Conservation (phyloP, 1,140 invertebrate species). For the Chironomus striatipennis region DNA sequence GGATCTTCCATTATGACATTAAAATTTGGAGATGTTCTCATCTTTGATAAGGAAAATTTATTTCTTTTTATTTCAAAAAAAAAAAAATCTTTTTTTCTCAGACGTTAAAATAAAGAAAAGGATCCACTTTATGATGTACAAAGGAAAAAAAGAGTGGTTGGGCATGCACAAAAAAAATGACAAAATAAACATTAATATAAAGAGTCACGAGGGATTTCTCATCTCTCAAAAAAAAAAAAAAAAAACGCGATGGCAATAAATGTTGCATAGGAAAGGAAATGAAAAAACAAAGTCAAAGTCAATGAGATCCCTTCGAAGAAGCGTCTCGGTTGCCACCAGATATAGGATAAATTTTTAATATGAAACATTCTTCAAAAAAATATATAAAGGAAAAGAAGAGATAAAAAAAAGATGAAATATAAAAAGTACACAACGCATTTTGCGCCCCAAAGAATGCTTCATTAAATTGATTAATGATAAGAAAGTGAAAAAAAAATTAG, state of each 20-base stretch:
- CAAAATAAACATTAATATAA: constrained; percentile 11
- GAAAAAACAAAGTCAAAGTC: not conserved
- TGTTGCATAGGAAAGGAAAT: not conserved
- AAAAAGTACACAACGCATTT: not conserved
- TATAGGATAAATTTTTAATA: not conserved
- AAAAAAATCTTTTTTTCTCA: too few relatives aligned
- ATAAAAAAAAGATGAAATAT: not conserved
- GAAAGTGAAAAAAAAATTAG: not conserved
- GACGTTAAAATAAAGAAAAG: too few relatives aligned
- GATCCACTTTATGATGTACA: not conserved
- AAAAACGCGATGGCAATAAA: not conserved
- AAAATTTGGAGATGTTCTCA: too few relatives aligned
- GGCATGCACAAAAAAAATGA: not conserved
- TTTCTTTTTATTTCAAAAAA: too few relatives aligned
- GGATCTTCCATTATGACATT: too few relatives aligned
- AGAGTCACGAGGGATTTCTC: not conserved
- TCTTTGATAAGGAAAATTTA: too few relatives aligned
- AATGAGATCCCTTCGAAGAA: not conserved
- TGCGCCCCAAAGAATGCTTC: constrained; percentile 18
- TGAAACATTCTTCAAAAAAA: too few relatives aligned
- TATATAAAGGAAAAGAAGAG: not conserved
- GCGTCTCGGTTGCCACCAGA: not conserved
- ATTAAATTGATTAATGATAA: constrained; percentile 24
- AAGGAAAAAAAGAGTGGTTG: not conserved
- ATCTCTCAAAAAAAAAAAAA: too few relatives aligned